These are phyloP conservation scores for Geopemphigus sp. DNA, from an alignment of 1,140 invertebrate species.

Conservation along the genomic window DNA sequence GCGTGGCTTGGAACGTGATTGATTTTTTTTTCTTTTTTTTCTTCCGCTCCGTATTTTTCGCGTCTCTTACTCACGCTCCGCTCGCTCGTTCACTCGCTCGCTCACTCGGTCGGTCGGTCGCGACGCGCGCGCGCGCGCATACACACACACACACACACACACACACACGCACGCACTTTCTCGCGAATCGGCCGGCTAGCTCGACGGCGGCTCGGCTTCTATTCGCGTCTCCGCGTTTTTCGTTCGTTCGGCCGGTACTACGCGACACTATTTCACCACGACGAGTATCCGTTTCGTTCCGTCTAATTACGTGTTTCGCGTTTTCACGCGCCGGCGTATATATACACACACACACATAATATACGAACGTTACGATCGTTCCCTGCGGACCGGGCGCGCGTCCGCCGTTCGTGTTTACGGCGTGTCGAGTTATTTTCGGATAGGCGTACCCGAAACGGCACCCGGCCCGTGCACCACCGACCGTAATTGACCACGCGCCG, in stretches of 20 bases:
- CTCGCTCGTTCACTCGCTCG: not conserved
- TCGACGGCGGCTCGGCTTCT: too few relatives aligned
- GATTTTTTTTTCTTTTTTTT: conserved; percentile 47
- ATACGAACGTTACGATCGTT: too few relatives aligned
- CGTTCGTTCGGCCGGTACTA: not conserved
- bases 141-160: too few relatives aligned
- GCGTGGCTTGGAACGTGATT: conserved; percentile 50
- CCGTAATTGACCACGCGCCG: too few relatives aligned
- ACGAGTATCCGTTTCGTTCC: too few relatives aligned
- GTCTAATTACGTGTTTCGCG: too few relatives aligned
- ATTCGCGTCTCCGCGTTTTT: too few relatives aligned
- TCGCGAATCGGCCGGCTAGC: too few relatives aligned
- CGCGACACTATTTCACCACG: not conserved
- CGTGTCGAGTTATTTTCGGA: not conserved
- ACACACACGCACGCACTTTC: too few relatives aligned
- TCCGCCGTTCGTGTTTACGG: not conserved
- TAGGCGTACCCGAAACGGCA: not conserved
- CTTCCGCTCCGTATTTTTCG: not conserved
- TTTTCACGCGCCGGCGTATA: too few relatives aligned
- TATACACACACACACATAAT: too few relatives aligned
- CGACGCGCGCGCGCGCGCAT: not conserved
- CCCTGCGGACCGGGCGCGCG: not conserved
- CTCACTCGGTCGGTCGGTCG: not conserved
- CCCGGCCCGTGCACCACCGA: too few relatives aligned
- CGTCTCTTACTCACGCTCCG: not conserved